phyloP scores from a whole-genome alignment of 1,140 invertebrate genomes.

The Acromyrmex echinatior region DNA sequence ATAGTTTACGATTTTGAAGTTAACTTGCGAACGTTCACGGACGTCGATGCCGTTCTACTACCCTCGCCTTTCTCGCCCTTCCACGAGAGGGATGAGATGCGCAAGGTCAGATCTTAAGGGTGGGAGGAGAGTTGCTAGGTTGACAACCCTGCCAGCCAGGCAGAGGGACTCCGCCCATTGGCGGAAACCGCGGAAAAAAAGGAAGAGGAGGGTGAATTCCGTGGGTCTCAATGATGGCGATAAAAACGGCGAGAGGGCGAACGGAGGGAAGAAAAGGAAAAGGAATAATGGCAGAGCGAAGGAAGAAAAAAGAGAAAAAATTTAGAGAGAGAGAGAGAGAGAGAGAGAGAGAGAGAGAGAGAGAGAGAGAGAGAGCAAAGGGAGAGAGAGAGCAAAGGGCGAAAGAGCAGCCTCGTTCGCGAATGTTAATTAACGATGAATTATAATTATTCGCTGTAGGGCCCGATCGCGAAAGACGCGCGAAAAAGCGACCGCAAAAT shows the following conservation, averaged over 20 bases:
- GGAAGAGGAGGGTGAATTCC: constrained; percentile 66
- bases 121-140: constrained; percentile 80
- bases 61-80: constrained; percentile 63
- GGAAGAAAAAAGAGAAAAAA: constrained; percentile 24
- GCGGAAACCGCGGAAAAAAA: constrained; percentile 76
- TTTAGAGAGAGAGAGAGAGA: constrained; percentile 11
- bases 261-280: constrained; percentile 45
- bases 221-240: constrained; percentile 77
- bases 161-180: constrained; percentile 80
- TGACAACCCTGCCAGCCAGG: constrained; percentile 77
- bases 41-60: constrained; percentile 52
- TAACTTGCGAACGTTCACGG: constrained; percentile 64
- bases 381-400: not conserved
- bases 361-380: not conserved
- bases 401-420: constrained; percentile 55
- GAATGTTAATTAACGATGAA: constrained; percentile 80
- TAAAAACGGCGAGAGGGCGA: constrained; percentile 71
- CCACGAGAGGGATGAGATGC: constrained; percentile 73
- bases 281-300: constrained; percentile 38
- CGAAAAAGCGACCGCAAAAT: constrained; percentile 50
- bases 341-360: not conserved
- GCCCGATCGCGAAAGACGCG: not conserved
- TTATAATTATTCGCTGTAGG: constrained; percentile 71
- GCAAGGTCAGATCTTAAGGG: constrained; percentile 79
- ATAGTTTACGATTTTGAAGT: constrained; percentile 72